phyloP scores from a whole-genome alignment of 2,113 vertebrate genomes.

The Mystacornis crossleyi region DNA sequence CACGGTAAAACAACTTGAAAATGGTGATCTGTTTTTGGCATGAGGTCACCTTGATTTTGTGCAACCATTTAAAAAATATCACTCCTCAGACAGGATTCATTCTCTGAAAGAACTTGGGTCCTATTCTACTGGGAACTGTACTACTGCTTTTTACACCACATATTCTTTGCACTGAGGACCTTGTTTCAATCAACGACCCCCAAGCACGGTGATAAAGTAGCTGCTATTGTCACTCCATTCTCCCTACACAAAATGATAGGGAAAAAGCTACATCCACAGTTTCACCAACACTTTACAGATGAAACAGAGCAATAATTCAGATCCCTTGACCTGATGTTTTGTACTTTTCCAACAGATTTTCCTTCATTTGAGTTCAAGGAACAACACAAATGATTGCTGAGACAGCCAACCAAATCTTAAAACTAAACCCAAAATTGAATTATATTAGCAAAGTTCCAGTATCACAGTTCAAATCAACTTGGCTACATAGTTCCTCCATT shows the following conservation, averaged over 20 bases:
- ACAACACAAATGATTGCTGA: neutral
- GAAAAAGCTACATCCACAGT: neutral
- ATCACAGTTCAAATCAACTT: neutral
- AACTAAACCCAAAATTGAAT: neutral
- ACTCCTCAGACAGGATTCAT: neutral
- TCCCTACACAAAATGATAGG: neutral
- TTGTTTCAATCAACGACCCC: neutral
- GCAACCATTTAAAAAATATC: neutral
- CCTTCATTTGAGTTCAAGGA: neutral
- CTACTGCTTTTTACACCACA: neutral
- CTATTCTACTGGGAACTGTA: neutral
- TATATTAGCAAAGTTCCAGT: neutral
- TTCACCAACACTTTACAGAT: neutral
- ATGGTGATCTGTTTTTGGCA: neutral
- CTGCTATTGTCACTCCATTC: neutral
- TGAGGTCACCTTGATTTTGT: neutral
- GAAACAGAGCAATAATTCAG: neutral
- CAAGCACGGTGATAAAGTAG: neutral
- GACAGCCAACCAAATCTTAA: neutral
- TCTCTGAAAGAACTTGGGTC: neutral
- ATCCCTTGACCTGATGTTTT: neutral
- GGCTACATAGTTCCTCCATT: neutral
- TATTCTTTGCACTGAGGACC: neutral
- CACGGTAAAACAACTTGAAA: neutral
- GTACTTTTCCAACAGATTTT: neutral